Base-by-base conservation (phyloP, 2,797 vertebrate species). In the Pristis pectinata region DNA sequence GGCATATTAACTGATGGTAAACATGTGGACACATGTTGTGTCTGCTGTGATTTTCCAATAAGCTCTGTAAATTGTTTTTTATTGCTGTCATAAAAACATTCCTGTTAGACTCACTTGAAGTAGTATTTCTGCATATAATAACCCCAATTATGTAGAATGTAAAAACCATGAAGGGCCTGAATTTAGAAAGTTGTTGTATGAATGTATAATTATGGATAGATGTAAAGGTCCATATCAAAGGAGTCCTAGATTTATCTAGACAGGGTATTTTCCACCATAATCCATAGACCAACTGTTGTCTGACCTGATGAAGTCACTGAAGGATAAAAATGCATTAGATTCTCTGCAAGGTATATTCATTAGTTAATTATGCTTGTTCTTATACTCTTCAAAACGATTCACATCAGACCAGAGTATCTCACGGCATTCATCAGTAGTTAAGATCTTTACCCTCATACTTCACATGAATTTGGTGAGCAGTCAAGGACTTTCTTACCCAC, bases 1-100 rank as follows among this genome's bases (percentile, higher is more conserved):
- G 34, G 59, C 15, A 64, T 37, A 61, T 89, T 89, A 89, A 37
- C 56, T 64, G 85, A 89, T 89, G 9, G 87, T 9, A 64, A 64
- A 91, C 59, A 87, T 87, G 34, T 91, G 87, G 59, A 41, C 87
- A 64, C 83, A 85, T 53, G 30, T 87, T 67, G 87, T 37, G 59
- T 91, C 87, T 64, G 87, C 59, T 64, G 87, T 91, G 87, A 91
- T 91, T 91, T 87, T 91, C 59, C 87, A 64, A 67, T 64, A 37
- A 91, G 87, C n/a, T 91, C 34, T 91, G 59, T 37, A 64, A 91
- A 64, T 91, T 27, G 9, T 37, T 89, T 91, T 37, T 64, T 91
- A 61, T n/a, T 91, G 87, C 59, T 91, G 59, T 91, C 87, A 91
- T 91, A 91, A 91, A 89, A 91, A 64, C 59, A 41, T 91, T 91